A percentile compares a stretch with the other conserved stretches of the same genome.
Evolutionary conservation across 2,113 vertebrate species (phyloP).

Genomic region (Romanogobio albipinnatus): DNA sequence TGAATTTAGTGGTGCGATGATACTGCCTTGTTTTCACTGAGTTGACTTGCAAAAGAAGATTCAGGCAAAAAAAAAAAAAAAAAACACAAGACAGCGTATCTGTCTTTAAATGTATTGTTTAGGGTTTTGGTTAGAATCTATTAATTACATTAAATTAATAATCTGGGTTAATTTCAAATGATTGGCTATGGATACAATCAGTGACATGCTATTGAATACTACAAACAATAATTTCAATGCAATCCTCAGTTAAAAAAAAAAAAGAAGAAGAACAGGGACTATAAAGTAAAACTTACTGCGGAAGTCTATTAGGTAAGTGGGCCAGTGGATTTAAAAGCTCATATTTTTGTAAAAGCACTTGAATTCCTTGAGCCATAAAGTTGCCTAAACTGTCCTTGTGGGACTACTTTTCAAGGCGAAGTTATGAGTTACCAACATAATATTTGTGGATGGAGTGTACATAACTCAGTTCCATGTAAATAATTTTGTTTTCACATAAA

Average conservation of each 20-base stretch:
- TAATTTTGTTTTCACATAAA: background rate
- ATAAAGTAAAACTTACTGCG: background rate
- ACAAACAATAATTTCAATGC: background rate
- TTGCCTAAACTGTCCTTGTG: background rate
- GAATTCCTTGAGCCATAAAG: background rate
- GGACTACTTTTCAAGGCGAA: background rate
- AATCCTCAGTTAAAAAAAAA: background rate
- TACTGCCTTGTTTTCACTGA: conserved; percentile 64
- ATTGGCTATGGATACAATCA: conserved; percentile 7
- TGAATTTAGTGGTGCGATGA: conserved; percentile 92
- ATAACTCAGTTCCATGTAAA: background rate
- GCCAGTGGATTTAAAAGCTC: background rate
- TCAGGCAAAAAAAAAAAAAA: background rate
- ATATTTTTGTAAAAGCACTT: background rate
- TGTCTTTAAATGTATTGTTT: background rate
- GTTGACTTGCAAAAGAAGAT: conserved; percentile 35
- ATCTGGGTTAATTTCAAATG: conserved; percentile 6
- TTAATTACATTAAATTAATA: background rate
- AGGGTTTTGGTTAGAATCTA: background rate
- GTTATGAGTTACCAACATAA: background rate
- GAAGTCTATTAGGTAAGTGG: background rate
- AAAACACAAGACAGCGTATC: background rate
- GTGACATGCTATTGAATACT: background rate
- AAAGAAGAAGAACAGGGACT: background rate
- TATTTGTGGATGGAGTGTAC: background rate